Evolutionary conservation across 2,888 invertebrate genomes (phyloP), one percentile per base, ranked within the genome.

Genomic region (Eupithecia subumbrata): DNA sequence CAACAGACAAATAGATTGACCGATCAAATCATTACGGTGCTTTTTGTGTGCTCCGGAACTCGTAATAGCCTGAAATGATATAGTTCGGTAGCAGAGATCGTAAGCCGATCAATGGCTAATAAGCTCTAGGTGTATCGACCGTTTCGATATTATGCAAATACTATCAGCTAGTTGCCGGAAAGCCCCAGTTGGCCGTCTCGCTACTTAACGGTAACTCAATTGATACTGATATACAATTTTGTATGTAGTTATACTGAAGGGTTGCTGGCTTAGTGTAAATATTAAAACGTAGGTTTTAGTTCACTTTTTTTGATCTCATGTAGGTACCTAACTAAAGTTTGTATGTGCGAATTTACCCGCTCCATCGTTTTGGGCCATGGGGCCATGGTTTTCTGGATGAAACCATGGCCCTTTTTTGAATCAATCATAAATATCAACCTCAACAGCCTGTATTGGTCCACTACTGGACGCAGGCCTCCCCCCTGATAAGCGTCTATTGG

Each of bases 71-170:
- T 64, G 64, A 69, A 74, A 40, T 71, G 73, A 75, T 75, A 77
- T 71, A 72, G 30, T 48, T 68, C 77, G 76, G 76, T 84, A 87
- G 85, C 85, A 82, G 83, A 86, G 87, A 88, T 87, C 87, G 85
- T 91, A 91, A 91, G 88, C 87, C 87, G 89, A 90, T 92, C 90
- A 88, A 86, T 88, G 86, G 87, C 88, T 92, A 92, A 93, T 92
- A 91, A 92, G 90, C 88, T 83, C 83, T 87, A 88, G 89, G 88
- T 90, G 86, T 90, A 91, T 90, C 88, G 89, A 82, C 86, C 86
- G 87, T 86, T 90, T 84, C 87, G 88, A 90, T 91, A 92, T 92
- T 93, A 93, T 92, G 93, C 91, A 91, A 94, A 94, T 92, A 87
- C 87, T 89, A 90, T 90, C 90, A 89, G 88, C 87, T 82, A 84